Evolutionary conservation across 2,888 invertebrate species (phyloP), one percentile per base, ranked within the genome.

Genomic region (Acleris holmiana): DNA sequence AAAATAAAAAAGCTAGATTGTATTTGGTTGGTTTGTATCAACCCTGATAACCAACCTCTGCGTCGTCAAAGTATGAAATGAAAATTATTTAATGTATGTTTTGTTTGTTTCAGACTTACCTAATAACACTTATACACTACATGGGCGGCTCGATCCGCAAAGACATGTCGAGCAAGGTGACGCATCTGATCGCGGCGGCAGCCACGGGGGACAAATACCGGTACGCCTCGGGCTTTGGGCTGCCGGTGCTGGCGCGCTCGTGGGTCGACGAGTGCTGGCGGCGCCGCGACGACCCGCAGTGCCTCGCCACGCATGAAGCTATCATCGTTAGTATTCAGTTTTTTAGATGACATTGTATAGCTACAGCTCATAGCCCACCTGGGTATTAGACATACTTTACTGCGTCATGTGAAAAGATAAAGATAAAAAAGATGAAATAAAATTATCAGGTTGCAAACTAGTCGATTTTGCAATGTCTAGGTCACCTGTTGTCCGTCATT

Each of bases 91-190:
- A 10, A 17, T 41, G 23, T 25, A 62, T 48, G 49, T 64, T 46
- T 70, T 47, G 21, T 40, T 58, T 46, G 47, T 89, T 86, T 18
- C 89, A 98, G 98, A 96, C 96, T 77, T 95, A 95, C 85, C 93
- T 98, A 85, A 97, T 98, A 76, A 96, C 96, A 75, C 93, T 98
- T 85, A 97, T 99, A 76, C 99, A 99, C 93, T 96, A 96, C 85
- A 99, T 99, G 99, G 98, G 98, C 75, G 99, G 99, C 55, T 98
- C 98, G 76, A 97, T 99, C 79, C 95, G 98, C 71, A 97, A 97
- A 90, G 98, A 99, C 82, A 96, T 98, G 94, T 95, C 95, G 68
- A 94, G 95, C 65, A 96, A 96, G 83, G 97, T 98, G 73, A 99
- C 99, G 61, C 99, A 99, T 93, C 94, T 99, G 73, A 97, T 99